Percentiles rank a stretch among this genome's conserved stretches.
Evolutionary conservation across 2,113 vertebrate genomes (phyloP).

Genomic region (Odocoileus hemionus): DNA sequence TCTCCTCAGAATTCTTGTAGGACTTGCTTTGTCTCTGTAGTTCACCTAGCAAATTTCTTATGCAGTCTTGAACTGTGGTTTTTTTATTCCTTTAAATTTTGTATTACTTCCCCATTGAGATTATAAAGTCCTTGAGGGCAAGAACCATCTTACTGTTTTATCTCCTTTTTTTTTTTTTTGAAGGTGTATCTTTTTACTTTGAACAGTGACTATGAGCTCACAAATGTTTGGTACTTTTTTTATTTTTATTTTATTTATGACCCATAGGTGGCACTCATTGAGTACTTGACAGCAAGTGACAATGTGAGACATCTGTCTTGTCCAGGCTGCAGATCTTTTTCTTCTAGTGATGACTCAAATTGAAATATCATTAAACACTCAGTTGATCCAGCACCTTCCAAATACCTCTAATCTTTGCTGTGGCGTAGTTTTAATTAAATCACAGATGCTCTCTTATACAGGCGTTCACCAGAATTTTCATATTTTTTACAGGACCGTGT

Average conservation of each 20-base stretch:
- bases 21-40: background rate
- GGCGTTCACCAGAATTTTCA: constrained; percentile 54
- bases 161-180: background rate
- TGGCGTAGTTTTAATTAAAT: constrained; percentile 23
- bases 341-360: background rate
- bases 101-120: background rate
- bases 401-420: background rate
- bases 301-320: background rate
- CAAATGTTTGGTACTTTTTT: background rate
- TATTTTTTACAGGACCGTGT: constrained; percentile 89
- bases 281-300: background rate
- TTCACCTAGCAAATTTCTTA: background rate
- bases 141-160: background rate
- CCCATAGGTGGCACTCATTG: constrained; percentile 3
- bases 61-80: background rate
- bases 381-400: background rate
- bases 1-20: background rate
- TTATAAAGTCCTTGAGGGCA: background rate
- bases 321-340: background rate
- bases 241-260: background rate
- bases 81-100: background rate
- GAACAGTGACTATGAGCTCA: background rate
- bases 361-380: background rate
- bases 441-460: background rate
- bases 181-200: background rate